These are phyloP conservation scores for Balaenoptera acutorostrata DNA, from an alignment of 2,113 vertebrate species.

Conservation along the genomic window DNA sequence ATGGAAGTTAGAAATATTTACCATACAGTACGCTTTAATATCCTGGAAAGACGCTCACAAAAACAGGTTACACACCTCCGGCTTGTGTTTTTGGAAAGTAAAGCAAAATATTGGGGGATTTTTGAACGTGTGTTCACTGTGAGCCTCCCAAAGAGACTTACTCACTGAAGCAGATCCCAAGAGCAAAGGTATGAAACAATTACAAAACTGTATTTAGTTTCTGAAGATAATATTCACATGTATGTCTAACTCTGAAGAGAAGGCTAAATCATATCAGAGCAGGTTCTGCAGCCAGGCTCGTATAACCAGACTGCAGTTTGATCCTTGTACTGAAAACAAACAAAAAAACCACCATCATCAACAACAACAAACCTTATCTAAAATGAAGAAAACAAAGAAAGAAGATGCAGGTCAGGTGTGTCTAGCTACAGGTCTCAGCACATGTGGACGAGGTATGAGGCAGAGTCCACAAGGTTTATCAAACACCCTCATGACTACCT, in stretches of 20 bases:
- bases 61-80: not conserved
- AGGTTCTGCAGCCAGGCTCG: not conserved
- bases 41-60: not conserved
- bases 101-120: not conserved
- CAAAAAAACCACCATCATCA: not conserved
- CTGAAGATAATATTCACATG: not conserved
- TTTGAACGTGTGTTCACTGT: not conserved
- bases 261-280: not conserved
- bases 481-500: not conserved
- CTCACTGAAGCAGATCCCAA: not conserved
- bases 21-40: not conserved
- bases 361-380: no score
- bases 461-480: not conserved
- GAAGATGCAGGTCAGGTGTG: rapidly evolving
- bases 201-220: not conserved
- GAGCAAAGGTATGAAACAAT: not conserved
- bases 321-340: not conserved
- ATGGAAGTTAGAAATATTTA: not conserved
- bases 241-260: not conserved
- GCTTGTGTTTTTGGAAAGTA: not conserved
- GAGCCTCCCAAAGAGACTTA: not conserved
- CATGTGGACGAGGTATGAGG: rapidly evolving
- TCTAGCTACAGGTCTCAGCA: not conserved
- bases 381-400: not conserved
- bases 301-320: not conserved